These are phyloP conservation scores for Tetraneura akinire DNA, from an alignment of 1,140 invertebrate species.

Conservation along the genomic window DNA sequence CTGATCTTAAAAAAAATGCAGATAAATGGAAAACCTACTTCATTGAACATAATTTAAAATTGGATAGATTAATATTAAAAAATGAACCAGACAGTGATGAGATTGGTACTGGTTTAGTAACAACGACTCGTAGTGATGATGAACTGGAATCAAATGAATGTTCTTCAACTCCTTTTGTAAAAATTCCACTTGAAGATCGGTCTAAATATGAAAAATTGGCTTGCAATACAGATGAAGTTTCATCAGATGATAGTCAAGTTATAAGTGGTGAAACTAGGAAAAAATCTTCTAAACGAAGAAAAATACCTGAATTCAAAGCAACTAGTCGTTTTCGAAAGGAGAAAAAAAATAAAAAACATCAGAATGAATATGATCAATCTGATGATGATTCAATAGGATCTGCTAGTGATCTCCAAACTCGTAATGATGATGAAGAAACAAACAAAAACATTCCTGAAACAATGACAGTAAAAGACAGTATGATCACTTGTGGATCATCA, in stretches of 20 bases:
- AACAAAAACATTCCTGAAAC: slow-evolving; percentile 58
- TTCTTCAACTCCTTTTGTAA: slow-evolving; percentile 64
- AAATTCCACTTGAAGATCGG: slow-evolving; percentile 70
- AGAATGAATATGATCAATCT: slow-evolving; percentile 57
- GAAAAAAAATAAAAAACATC: slow-evolving; percentile 39
- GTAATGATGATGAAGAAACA: slow-evolving; percentile 62
- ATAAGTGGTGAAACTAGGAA: slow-evolving; percentile 33
- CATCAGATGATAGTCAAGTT: slow-evolving; percentile 62
- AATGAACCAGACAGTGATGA: slow-evolving; percentile 48
- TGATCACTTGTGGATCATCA: slow-evolving; percentile 69
- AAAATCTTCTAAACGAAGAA: slow-evolving; percentile 47
- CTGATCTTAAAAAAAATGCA: slow-evolving; percentile 44
- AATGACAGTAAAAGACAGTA: slow-evolving; percentile 69
- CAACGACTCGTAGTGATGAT: slow-evolving; percentile 46
- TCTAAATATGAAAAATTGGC: slow-evolving; percentile 80
- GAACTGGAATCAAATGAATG: slow-evolving; percentile 47
- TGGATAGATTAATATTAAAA: slow-evolving; percentile 52
- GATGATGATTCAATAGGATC: slow-evolving; percentile 74
- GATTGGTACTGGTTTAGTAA: slow-evolving; percentile 15
- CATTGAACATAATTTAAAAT: slow-evolving; percentile 52
- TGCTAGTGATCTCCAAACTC: slow-evolving; percentile 70
- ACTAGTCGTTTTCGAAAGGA: slow-evolving; percentile 44
- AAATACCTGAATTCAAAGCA: slow-evolving; percentile 47
- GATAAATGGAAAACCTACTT: slow-evolving; percentile 52
- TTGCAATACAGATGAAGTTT: slow-evolving; percentile 63